A percentile compares a stretch with the other conserved stretches of the same genome.
These are phyloP conservation scores for Drosophila multiciliata DNA, from an alignment of 2,888 invertebrate species.

Conservation along the genomic window DNA sequence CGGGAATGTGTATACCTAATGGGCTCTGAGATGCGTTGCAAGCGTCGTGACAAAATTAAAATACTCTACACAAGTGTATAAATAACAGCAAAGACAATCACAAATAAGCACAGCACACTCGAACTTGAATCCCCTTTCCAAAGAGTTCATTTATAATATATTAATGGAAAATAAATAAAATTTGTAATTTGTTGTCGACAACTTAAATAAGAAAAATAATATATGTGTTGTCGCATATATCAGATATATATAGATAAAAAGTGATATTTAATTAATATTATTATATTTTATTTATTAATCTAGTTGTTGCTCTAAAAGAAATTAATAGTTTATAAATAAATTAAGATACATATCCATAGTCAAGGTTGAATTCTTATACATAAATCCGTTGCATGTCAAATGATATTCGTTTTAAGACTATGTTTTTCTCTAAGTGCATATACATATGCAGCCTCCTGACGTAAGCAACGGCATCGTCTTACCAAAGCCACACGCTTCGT, in stretches of 20 bases:
- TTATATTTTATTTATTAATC: not conserved
- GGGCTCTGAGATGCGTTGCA: not conserved
- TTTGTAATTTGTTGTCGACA: not conserved
- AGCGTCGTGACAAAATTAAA: not conserved
- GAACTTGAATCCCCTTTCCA: not conserved
- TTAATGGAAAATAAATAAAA: not conserved
- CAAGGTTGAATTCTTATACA: not conserved
- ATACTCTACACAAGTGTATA: not conserved
- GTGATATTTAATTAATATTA: not conserved
- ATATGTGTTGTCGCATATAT: too few relatives aligned
- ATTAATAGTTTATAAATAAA: not conserved
- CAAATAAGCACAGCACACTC: too few relatives aligned
- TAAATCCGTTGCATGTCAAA: not conserved
- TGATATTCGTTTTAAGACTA: not conserved
- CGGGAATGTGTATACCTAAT: not conserved
- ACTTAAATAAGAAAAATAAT: not conserved
- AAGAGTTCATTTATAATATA: not conserved
- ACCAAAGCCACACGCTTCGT: constrained; percentile 11
- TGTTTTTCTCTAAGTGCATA: not conserved
- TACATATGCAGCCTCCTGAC: constrained; percentile 2
- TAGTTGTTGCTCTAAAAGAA: not conserved
- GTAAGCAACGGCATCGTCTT: constrained; percentile 12
- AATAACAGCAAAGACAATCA: not conserved
- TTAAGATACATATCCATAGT: not conserved
- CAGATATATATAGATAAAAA: not conserved